Conservation (phyloP, 2,888 invertebrate species). For the Drosophila pseudotakahashii region DNA sequence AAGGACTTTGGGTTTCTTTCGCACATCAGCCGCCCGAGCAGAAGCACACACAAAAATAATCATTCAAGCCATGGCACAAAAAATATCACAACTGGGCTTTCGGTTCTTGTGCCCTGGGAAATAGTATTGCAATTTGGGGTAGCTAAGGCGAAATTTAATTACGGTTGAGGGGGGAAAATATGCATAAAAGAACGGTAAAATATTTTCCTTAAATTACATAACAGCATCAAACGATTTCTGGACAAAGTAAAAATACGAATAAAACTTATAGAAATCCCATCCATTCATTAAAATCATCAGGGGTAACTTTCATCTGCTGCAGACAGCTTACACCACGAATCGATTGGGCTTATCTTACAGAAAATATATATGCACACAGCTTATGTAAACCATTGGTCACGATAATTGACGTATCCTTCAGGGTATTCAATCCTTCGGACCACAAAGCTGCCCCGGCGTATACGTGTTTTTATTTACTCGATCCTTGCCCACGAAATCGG, state of each 20-base stretch:
- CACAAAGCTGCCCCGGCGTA: slow-evolving; percentile 3
- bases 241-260: background rate
- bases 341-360: slow-evolving; percentile 28
- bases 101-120: slow-evolving; percentile 3
- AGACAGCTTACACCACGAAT: slow-evolving; percentile 5
- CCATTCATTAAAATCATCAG: slow-evolving; percentile 10
- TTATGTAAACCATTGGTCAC: slow-evolving; percentile 33
- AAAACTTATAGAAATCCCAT: background rate
- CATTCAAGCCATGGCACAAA: slow-evolving; percentile 25
- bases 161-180: background rate
- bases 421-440: slow-evolving; percentile 24
- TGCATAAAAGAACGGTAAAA: background rate
- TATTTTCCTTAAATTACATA: background rate
- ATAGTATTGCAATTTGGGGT: slow-evolving; percentile 10
- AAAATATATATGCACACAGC: slow-evolving; percentile 7
- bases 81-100: slow-evolving; percentile 14
- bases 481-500: slow-evolving; percentile 59
- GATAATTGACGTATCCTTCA: slow-evolving; percentile 30
- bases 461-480: slow-evolving; percentile 32
- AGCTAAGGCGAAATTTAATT: slow-evolving; percentile 1
- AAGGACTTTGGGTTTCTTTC: slow-evolving; percentile 42
- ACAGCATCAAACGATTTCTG: background rate
- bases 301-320: slow-evolving; percentile 5
- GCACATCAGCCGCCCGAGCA: slow-evolving; percentile 15
- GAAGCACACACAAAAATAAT: slow-evolving; percentile 36